Evolutionary conservation across 2,888 invertebrate species (phyloP).

Genomic region (Amitus sp.): DNA sequence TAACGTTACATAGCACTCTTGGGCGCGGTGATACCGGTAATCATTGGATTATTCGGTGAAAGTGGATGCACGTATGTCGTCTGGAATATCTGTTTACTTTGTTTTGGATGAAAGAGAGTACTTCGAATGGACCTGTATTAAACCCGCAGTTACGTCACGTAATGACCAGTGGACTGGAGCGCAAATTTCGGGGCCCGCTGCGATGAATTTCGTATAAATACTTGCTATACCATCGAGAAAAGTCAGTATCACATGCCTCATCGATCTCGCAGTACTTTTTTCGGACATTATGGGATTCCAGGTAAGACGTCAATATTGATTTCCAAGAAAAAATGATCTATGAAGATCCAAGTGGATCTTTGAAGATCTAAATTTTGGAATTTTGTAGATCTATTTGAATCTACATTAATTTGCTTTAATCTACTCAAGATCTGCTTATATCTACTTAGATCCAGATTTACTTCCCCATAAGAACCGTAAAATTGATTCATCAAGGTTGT

Average conservation of each 20-base stretch:
- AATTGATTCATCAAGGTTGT: too few species aligned
- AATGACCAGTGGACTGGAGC: conserved; percentile 32
- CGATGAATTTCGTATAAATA: conserved; percentile 47
- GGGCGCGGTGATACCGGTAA: conserved; percentile 30
- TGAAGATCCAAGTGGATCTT: too few species aligned
- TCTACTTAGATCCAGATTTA: too few species aligned
- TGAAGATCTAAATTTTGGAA: too few species aligned
- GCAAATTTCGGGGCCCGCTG: conserved; percentile 20
- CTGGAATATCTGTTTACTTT: conserved; percentile 19
- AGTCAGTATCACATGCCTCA: conserved; percentile 48
- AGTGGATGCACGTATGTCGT: conserved; percentile 15
- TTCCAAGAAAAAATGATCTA: too few species aligned
- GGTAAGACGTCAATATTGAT: conserved; percentile 19
- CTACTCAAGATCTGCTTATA: too few species aligned
- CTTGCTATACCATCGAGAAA: conserved; percentile 40
- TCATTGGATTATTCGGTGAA: conserved; percentile 35
- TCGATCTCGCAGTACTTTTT: conserved; percentile 39
- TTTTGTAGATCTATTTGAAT: too few species aligned
- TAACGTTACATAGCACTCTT: conserved; percentile 17
- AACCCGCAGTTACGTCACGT: conserved; percentile 35
- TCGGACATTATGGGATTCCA: conserved; percentile 35
- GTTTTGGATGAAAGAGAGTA: conserved; percentile 20
- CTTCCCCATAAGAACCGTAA: too few species aligned
- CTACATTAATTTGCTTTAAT: neutral
- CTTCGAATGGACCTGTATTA: conserved; percentile 29